phyloP scores from a whole-genome alignment of 2,888 invertebrate species.

The Aradus depressus region DNA sequence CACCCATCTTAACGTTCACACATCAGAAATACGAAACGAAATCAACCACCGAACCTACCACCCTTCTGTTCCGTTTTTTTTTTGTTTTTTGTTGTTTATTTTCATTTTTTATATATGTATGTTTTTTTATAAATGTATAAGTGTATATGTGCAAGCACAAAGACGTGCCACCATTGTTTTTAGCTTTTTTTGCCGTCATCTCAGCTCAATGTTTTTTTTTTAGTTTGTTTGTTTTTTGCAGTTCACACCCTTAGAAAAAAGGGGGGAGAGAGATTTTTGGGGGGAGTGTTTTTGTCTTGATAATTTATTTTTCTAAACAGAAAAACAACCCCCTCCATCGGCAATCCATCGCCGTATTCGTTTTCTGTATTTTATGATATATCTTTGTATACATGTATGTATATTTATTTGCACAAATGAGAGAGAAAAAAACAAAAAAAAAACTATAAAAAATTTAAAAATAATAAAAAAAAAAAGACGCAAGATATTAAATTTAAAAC shows the following conservation, averaged over 20 bases:
- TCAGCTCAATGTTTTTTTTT: slow-evolving; percentile 18
- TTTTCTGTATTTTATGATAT: slow-evolving; percentile 6
- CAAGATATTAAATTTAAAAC: no score
- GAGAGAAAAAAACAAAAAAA: slow-evolving; percentile 10
- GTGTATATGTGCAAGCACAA: slow-evolving; percentile 13
- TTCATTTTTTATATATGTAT: no score
- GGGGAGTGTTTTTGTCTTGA: slow-evolving; percentile 18
- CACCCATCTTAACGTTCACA: slow-evolving; percentile 4
- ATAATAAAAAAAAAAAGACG: no score
- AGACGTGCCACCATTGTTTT: slow-evolving; percentile 14
- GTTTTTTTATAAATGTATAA: slow-evolving; percentile 7
- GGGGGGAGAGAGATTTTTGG: slow-evolving; percentile 11
- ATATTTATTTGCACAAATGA: slow-evolving; percentile 15
- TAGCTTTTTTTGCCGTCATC: slow-evolving; percentile 14
- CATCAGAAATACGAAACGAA: slow-evolving; percentile 2
- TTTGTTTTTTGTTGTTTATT: no score
- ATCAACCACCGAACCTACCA: slow-evolving; percentile 16
- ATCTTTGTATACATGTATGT: slow-evolving; percentile 16
- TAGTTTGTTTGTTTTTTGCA: no score
- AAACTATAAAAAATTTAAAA: not conserved
- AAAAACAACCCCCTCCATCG: slow-evolving; percentile 14
- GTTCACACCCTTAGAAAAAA: slow-evolving; percentile 11
- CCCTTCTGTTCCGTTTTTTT: no score
- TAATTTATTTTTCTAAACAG: slow-evolving; percentile 19
- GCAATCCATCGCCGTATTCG: slow-evolving; percentile 13